Base-by-base conservation (phyloP, 1,140 invertebrate species). In the Drosophila equinoxialis region DNA sequence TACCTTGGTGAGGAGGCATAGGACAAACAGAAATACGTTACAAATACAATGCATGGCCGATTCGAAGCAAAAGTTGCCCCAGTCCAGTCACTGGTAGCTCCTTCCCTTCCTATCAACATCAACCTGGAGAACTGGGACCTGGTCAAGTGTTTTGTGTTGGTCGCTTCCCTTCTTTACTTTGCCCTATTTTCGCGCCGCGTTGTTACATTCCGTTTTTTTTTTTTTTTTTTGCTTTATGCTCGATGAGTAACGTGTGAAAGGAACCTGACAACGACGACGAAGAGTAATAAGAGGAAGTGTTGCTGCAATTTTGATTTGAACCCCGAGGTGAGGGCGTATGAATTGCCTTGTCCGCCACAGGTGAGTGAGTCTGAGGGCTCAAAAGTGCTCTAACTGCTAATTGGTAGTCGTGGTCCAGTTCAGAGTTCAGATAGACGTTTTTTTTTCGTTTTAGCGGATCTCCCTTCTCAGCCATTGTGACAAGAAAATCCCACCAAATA, bases 201-300 rank as follows among this genome's bases (percentile, higher is more conserved):
- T 60, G 13, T 26, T 42, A 42, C 41, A 17, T 17, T 17, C n/a
- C 14, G 39, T 60, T 14, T 37, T 37, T 37, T 37, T 1, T 10
- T 8, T 39, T 4, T 4, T 39, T 39, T 74, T 42, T 62, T 67
- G 68, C 82, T 87, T 87, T 83, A 87, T 87, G 83, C 84, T 80
- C 80, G 61, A 55, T 87, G 83, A 83, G 67, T 87, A 87, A 87
- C 83, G 83, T 87, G 83, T 87, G 83, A 87, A 87, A 66, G 45
- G 45, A 51, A 51, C 45, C 45, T 51, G 45, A 51, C 71, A 23
- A 55, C 26, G 42, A 4, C 23, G 23, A 57, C 65, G 54, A 73
- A 11, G 33, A 26, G 45, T 35, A 62, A 59, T 30, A 48, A 79
- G 55, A 79, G 81, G 68, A 85, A 85, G 83, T 82, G 71, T 66